phyloP scores from a whole-genome alignment of 2,113 vertebrate genomes.

The Microtus ochrogaster region DNA sequence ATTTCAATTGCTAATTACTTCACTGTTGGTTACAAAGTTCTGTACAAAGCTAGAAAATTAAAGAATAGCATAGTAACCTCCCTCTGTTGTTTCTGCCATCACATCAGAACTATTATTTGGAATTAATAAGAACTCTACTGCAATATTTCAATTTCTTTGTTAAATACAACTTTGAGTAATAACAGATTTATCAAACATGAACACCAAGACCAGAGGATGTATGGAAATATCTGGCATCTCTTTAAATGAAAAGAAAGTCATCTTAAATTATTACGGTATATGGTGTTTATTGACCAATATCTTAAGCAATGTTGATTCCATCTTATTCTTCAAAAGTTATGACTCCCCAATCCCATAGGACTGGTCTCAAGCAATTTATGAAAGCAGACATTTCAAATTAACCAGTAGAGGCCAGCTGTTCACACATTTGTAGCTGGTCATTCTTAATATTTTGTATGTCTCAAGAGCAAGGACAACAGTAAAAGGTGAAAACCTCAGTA shows the following conservation, averaged over 20 bases:
- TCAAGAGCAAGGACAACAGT: neutral
- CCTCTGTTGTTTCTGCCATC: neutral
- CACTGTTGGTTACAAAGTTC: constrained; percentile 47
- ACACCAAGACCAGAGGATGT: neutral
- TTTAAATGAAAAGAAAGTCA: constrained; percentile 12
- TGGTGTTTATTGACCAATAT: no score
- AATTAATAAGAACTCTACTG: constrained; percentile 26
- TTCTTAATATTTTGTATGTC: neutral
- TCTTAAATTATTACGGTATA: neutral
- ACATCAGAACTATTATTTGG: neutral
- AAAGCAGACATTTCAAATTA: neutral
- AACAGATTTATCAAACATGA: neutral
- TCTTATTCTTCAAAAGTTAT: neutral
- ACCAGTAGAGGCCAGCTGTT: neutral
- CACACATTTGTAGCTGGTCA: neutral
- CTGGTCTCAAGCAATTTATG: neutral
- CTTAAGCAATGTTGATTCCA: neutral
- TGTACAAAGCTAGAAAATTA: constrained; percentile 29
- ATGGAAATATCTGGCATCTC: neutral
- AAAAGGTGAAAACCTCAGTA: neutral
- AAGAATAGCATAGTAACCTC: neutral
- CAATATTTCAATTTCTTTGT: neutral
- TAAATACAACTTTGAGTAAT: neutral
- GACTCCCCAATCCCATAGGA: neutral
- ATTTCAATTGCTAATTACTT: constrained; percentile 57